Base-by-base conservation (phyloP, 2,113 vertebrate genomes). In the Bufo gargarizans region DNA sequence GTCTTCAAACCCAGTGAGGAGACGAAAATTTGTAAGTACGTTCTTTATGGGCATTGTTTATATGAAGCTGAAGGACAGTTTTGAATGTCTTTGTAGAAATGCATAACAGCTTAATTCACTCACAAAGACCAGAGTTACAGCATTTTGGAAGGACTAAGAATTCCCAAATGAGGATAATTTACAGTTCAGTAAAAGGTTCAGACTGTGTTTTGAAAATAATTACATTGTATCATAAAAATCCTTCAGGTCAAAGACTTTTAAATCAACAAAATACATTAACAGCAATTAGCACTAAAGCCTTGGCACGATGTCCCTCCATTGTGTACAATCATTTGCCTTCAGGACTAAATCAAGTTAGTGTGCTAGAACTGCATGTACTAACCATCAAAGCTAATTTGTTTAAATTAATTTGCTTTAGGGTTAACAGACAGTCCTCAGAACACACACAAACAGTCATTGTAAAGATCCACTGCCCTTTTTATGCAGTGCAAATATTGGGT, bases 401-500 rank as follows among this genome's bases (percentile, higher is more conserved):
- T 14, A 16, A 81, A 81, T 81, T 19, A n/a, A 65, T 61, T 47
- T 82, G 19, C 19, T 84, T 84, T 84, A 17, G 11, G 19, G n/a
- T 71, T 65, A 69, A 2, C n/a, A n/a, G 45, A 13, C 17, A 20
- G 79, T 17, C 53, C 56, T 5, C 22, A 16, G 20, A 53, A 67
- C 47, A 84, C 17, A 65, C 19, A 82, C 12, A 84, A n/a, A 17
- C 11, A 33, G 65, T 9, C 58, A 61, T 63, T 86, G 53, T 77
- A 77, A 63, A 45, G 43, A 22, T 47, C 22, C 43, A 9, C 56
- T 49, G 11, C 33, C 14, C 16, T 22, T 3, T 6, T 56, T 61
- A 3, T 10, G 14, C 43, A 74, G 11, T 55, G 69, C 82, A 88
- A 85, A 56, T 85, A 84, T 19, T 90, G 80, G 87, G 55, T 33